Evolutionary conservation across 2,113 vertebrate genomes (phyloP).

Genomic region (Emydura subglobosa): DNA sequence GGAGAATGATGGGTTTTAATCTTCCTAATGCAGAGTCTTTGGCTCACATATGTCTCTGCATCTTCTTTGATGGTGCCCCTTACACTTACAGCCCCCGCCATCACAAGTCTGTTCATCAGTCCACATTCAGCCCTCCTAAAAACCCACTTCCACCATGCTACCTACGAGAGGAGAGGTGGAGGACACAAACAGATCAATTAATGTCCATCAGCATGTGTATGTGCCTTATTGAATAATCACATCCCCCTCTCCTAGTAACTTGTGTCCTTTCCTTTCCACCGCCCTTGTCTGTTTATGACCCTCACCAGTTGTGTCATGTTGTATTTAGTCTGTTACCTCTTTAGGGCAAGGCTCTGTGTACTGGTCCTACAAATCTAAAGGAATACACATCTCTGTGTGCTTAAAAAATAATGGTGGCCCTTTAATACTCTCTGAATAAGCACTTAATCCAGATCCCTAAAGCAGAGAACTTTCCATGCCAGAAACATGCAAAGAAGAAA

Average conservation of each 20-base stretch:
- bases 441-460: not conserved
- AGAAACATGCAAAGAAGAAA: not conserved
- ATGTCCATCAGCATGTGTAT: not conserved
- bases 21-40: not conserved
- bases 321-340: not conserved
- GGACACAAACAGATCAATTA: not conserved
- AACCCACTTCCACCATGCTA: not conserved
- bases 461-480: not conserved
- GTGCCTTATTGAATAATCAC: not conserved
- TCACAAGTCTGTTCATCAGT: not conserved
- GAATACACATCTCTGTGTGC: not conserved
- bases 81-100: not conserved
- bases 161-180: not conserved
- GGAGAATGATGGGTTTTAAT: not conserved
- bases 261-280: not conserved
- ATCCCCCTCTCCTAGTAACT: not conserved
- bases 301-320: not conserved
- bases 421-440: not conserved
- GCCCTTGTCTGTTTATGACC: not conserved
- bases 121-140: not conserved
- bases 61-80: not conserved
- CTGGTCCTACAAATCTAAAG: accelerated
- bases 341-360: not conserved
- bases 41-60: not conserved
- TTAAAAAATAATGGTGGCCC: not conserved